Conservation (phyloP, 2,797 vertebrate species). For the Darevskia mixta region DNA sequence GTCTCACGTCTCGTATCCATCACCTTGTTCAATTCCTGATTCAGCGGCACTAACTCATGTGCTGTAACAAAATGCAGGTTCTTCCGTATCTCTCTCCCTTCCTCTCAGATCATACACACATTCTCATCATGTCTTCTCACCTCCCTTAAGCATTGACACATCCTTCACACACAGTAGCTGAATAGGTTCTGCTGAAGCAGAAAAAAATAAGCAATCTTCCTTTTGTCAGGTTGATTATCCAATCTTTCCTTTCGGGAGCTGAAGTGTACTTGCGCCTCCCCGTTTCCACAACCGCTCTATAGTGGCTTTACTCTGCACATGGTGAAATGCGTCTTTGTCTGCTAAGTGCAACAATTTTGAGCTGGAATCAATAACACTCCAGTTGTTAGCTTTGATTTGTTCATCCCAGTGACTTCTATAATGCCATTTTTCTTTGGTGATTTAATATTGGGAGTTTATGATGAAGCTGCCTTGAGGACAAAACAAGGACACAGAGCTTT, state of each 20-base stretch:
- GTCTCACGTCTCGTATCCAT: not conserved
- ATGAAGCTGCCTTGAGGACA: slow-evolving; percentile 17
- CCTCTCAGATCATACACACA: not conserved
- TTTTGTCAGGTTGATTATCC: slow-evolving; percentile 44
- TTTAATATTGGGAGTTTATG: slow-evolving; percentile 11
- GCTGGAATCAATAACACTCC: slow-evolving; percentile 46
- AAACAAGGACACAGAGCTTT: slow-evolving; percentile 1
- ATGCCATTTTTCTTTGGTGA: slow-evolving; percentile 9
- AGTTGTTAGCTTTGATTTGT: slow-evolving; percentile 41
- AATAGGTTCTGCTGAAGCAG: slow-evolving; percentile 31
- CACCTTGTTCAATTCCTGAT: not conserved
- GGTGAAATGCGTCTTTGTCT: slow-evolving; percentile 28
- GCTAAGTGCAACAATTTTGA: slow-evolving; percentile 51
- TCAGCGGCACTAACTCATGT: not conserved
- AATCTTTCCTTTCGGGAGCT: slow-evolving; percentile 21
- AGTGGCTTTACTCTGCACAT: slow-evolving; percentile 11
- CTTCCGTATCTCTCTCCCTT: not conserved
- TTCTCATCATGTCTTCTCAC: slow-evolving; percentile 15
- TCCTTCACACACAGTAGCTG: slow-evolving; percentile 1
- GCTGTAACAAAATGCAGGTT: not conserved
- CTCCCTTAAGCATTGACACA: slow-evolving; percentile 3
- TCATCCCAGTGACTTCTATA: slow-evolving; percentile 16
- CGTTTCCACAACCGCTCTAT: slow-evolving; percentile 9
- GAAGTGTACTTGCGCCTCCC: slow-evolving; percentile 2
- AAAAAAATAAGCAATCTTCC: slow-evolving; percentile 13